phyloP scores from a whole-genome alignment of 2,888 invertebrate genomes.

The Anagyrus pseudococci region DNA sequence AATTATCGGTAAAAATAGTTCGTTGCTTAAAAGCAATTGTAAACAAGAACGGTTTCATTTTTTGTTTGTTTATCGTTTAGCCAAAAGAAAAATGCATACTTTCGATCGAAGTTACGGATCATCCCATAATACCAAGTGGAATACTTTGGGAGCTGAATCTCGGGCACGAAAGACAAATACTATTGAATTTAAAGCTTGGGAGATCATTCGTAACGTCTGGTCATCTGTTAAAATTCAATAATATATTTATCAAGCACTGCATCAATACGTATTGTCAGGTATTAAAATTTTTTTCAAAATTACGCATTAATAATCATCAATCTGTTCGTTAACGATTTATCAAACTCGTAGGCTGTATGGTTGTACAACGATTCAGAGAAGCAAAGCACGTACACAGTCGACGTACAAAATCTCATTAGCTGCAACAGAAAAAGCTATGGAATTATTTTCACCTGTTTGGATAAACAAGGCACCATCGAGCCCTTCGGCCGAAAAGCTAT shows the following conservation, averaged over 20 bases:
- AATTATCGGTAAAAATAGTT: conserved; percentile 17
- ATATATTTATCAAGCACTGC: conserved; percentile 53
- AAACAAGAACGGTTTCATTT: neutral
- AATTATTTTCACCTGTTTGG: conserved; percentile 56
- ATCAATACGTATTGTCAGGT: conserved; percentile 44
- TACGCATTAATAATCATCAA: neutral
- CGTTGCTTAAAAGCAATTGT: neutral
- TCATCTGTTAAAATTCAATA: conserved; percentile 45
- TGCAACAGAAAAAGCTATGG: conserved; percentile 46
- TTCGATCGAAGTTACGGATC: conserved; percentile 53
- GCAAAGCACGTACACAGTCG: conserved; percentile 2
- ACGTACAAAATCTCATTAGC: conserved; percentile 9
- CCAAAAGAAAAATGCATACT: conserved; percentile 42
- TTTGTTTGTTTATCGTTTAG: conserved; percentile 9
- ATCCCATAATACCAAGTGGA: conserved; percentile 47
- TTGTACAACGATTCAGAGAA: conserved; percentile 19
- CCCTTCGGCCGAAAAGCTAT: conserved; percentile 51
- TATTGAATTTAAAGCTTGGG: conserved; percentile 51
- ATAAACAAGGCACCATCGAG: conserved; percentile 50
- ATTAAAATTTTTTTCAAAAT: neutral
- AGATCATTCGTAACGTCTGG: conserved; percentile 45
- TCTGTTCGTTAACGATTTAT: neutral
- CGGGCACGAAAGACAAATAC: conserved; percentile 53
- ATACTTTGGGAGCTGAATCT: conserved; percentile 58
- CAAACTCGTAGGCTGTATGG: conserved; percentile 26